Evolutionary conservation across 2,797 vertebrate genomes (phyloP).

Genomic region (Caiman crocodilus): DNA sequence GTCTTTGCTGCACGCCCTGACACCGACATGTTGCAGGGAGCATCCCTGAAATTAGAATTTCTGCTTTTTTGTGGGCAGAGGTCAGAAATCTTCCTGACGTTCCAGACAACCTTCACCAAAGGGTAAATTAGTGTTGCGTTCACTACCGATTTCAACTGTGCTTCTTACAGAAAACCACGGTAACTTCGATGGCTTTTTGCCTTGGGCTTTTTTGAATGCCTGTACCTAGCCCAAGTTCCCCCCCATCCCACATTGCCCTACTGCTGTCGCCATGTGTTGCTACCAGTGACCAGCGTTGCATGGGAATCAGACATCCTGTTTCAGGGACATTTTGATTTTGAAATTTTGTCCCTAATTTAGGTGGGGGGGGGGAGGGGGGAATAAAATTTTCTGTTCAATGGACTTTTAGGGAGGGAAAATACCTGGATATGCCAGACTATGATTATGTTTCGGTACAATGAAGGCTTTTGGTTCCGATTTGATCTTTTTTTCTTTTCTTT

Average conservation of each 20-base stretch:
- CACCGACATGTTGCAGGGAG: not conserved
- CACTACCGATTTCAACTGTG: too few relatives aligned
- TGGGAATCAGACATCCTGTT: not conserved
- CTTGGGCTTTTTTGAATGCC: not conserved
- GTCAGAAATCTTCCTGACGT: too few relatives aligned
- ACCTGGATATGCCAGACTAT: not conserved
- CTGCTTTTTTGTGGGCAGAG: not conserved
- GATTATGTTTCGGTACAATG: not conserved
- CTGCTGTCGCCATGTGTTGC: not conserved
- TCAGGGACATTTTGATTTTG: not conserved
- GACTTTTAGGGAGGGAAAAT: not conserved
- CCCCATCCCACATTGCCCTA: not conserved
- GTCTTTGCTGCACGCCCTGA: not conserved
- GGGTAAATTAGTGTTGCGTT: too few relatives aligned
- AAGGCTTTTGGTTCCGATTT: not conserved
- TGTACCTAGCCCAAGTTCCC: not conserved
- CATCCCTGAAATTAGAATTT: not conserved
- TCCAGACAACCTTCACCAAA: too few relatives aligned
- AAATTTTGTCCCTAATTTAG: not conserved
- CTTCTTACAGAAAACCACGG: too few relatives aligned
- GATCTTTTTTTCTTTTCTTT: not conserved
- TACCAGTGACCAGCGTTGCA: not conserved
- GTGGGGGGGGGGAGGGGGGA: too few relatives aligned
- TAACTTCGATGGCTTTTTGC: not conserved
- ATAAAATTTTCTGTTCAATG: not conserved